Conservation (phyloP, 2,888 invertebrate genomes). For the Coelinius sp. region DNA sequence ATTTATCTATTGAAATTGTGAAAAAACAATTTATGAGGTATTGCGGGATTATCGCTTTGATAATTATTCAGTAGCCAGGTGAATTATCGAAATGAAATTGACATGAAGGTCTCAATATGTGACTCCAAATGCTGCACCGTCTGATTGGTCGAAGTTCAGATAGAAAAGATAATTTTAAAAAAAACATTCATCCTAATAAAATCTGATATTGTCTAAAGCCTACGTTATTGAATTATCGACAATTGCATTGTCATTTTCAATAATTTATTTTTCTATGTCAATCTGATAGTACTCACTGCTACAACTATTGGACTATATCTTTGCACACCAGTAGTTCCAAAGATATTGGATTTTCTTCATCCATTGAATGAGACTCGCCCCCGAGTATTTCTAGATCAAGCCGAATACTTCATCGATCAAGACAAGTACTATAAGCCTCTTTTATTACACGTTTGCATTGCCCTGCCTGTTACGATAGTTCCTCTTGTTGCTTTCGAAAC, state of each 20-base stretch:
- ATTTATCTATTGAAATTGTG: no score
- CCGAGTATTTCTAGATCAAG: constrained; percentile 39
- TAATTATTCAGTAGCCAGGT: no score
- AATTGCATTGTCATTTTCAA: no score
- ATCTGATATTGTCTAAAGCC: no score
- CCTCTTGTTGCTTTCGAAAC: constrained; percentile 19
- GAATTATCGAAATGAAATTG: background rate
- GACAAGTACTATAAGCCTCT: constrained; percentile 17
- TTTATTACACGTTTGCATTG: constrained; percentile 33
- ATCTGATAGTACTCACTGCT: background rate
- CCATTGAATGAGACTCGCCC: constrained; percentile 44
- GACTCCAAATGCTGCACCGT: background rate
- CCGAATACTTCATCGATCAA: constrained; percentile 42
- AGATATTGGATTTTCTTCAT: constrained; percentile 39
- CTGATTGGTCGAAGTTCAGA: no score
- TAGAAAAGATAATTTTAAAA: background rate
- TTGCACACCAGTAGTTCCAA: constrained; percentile 39
- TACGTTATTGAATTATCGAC: no score
- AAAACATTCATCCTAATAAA: no score
- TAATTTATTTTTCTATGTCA: no score
- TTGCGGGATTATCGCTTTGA: no score
- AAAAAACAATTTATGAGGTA: no score
- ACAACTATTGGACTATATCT: constrained; percentile 34
- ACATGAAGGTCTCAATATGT: background rate
- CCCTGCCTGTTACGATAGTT: constrained; percentile 2